Conservation (phyloP, 2,113 vertebrate species). For the Podarcis muralis region DNA sequence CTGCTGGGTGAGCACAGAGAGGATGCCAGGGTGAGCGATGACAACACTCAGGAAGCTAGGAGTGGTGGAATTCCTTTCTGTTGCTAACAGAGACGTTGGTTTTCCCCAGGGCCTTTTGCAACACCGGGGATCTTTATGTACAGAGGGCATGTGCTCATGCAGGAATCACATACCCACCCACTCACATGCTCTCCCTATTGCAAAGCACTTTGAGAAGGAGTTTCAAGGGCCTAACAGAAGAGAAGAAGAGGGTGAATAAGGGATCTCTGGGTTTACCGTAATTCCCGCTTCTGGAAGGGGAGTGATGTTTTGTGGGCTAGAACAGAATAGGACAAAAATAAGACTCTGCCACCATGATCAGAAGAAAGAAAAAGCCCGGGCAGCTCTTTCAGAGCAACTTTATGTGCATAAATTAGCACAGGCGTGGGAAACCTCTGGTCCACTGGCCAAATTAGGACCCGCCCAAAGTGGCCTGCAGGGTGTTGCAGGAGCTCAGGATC, state of each 20-base stretch:
- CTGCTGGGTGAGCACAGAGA: neutral
- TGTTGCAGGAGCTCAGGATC: no score
- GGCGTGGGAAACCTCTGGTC: no score
- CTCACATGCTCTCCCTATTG: neutral
- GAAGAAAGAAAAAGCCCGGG: neutral
- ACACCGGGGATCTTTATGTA: neutral
- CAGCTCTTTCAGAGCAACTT: neutral
- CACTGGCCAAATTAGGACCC: no score
- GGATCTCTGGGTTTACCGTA: neutral
- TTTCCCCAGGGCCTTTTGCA: neutral
- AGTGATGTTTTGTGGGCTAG: neutral
- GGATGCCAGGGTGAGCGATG: neutral
- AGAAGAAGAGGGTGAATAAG: neutral
- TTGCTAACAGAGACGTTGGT: neutral
- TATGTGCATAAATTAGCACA: neutral
- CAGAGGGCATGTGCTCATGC: neutral
- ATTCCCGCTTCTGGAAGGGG: neutral
- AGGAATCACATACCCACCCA: neutral
- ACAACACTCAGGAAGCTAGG: neutral
- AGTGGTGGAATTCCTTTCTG: neutral
- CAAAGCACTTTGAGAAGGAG: neutral
- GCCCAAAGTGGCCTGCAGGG: no score
- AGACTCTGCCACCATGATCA: neutral
- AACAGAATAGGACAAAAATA: neutral
- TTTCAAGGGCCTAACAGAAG: neutral